phyloP scores from a whole-genome alignment of 2,888 invertebrate species.

The Parnassius mnemosyne region DNA sequence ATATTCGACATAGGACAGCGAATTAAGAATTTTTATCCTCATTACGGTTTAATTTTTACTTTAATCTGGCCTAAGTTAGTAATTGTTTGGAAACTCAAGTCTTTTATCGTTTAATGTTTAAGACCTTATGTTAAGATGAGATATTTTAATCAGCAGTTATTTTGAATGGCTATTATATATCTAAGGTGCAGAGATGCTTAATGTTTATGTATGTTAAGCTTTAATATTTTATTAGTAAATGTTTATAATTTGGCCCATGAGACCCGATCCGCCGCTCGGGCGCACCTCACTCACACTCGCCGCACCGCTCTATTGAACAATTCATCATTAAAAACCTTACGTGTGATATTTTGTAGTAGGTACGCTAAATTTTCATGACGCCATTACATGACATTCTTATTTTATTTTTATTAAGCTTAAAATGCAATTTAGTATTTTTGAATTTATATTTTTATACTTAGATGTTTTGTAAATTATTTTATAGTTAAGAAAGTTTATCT shows the following conservation, averaged over 20 bases:
- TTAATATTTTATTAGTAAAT: conserved; percentile 81
- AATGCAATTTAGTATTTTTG: conserved; percentile 51
- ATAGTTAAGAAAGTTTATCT: conserved; percentile 59
- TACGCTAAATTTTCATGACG: conserved; percentile 57
- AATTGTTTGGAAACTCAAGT: conserved; percentile 63
- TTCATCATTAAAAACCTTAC: conserved; percentile 51
- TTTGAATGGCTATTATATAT: conserved; percentile 80
- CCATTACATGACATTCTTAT: conserved; percentile 50
- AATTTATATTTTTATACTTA: conserved; percentile 76
- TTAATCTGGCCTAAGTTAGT: conserved; percentile 74
- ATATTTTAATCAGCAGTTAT: conserved; percentile 81
- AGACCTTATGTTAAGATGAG: conserved; percentile 79
- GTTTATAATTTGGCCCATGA: conserved; percentile 73
- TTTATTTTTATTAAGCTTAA: conserved; percentile 56
- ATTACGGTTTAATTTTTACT: conserved; percentile 46
- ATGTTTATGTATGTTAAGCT: conserved; percentile 81
- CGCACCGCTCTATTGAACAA: conserved; percentile 31
- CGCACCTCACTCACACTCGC: conserved; percentile 29
- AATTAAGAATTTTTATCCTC: conserved; percentile 52
- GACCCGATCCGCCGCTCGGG: conserved; percentile 37
- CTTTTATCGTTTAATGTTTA: conserved; percentile 74
- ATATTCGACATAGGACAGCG: conserved; percentile 62
- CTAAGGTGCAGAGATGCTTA: conserved; percentile 80
- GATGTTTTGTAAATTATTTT: conserved; percentile 74
- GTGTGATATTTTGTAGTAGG: conserved; percentile 76